Conservation (phyloP, 2,888 invertebrate species). For the Emmelina monodactyla region DNA sequence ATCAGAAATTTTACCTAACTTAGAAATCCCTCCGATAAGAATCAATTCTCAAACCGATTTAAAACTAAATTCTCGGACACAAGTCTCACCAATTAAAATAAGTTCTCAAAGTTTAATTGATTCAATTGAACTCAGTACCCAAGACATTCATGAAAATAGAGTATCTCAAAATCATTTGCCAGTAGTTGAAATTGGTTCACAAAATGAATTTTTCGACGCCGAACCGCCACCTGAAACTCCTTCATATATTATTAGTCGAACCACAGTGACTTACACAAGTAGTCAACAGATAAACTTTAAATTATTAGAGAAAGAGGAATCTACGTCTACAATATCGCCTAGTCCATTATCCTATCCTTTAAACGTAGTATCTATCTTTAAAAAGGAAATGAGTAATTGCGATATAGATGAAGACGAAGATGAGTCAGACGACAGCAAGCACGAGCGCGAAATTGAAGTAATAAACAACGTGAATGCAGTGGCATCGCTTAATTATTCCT, state of each 20-base stretch:
- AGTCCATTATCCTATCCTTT: conserved; percentile 40
- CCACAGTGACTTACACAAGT: conserved; percentile 48
- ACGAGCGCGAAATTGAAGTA: conserved; percentile 17
- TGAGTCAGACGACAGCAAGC: conserved; percentile 18
- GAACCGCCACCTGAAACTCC: conserved; percentile 21
- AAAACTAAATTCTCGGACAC: background rate
- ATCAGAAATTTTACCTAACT: conserved; percentile 30
- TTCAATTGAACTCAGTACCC: too few relatives aligned
- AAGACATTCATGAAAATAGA: too few relatives aligned
- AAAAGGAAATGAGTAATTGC: conserved; percentile 30
- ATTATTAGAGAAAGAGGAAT: conserved; percentile 31
- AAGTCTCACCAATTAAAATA: too few relatives aligned
- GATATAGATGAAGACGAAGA: conserved; percentile 14
- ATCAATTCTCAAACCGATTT: conserved; percentile 11
- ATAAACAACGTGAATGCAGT: conserved; percentile 25
- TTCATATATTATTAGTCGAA: conserved; percentile 41
- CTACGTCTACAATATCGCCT: conserved; percentile 25
- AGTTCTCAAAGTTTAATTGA: too few relatives aligned
- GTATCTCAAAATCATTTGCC: background rate
- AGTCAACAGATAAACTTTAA: conserved; percentile 49
- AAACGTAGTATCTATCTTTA: conserved; percentile 45
- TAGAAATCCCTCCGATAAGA: conserved; percentile 25
- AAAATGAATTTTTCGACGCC: too few relatives aligned
- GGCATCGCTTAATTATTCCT: conserved; percentile 33
- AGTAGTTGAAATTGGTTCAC: background rate